Base-by-base conservation (phyloP, 2,113 vertebrate species). In the Psilopsiagon aurifrons region DNA sequence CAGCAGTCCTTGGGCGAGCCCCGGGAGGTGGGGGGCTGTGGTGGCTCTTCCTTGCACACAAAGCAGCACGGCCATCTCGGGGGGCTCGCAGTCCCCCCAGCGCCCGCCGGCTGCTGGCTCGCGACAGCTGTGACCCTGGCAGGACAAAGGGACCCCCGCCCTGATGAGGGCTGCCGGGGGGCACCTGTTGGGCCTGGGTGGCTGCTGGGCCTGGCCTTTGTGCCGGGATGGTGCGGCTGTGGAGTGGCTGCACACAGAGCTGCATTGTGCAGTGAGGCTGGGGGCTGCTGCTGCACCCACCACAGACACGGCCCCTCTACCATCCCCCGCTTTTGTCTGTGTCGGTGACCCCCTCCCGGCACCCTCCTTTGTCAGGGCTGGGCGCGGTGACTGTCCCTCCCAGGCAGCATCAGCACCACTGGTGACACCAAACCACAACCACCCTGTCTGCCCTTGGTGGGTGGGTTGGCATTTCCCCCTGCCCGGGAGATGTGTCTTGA, bases 81-180 rank as follows among this genome's bases (percentile, higher is more conserved):
- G 86, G 93, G 70, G 81, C 57, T 62, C 2, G 4, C 9, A 2
- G 55, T 77, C 74, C 59, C 68, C 71, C 44, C 83, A n/a, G 22
- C 20, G 3, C 79, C 51, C 2, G 1, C 46, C 29, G 35, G 59
- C 59, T 67, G 81, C 68, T 33, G 41, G 2, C 2, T 14, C 9
- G 18, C 51, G 35, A 94, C 93, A 94, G 93, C 93, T 89, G 90
- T 41, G 86, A 78, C 59, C 93, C 76, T 8, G 57, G n/a, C 31
- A 31, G 81, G 93, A 94, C 93, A 94, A 94, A 94, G 66, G 60
- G 70, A 73, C 76, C 51, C 63, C 33, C 4, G 52, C 43, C 28
- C 41, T 1, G 37, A 39, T 2, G 25, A 43, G 71, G 63, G 81
- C 60, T 62, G 68, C 35, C 5, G 14, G 28, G 55, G 75, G 86